Conservation (phyloP, 2,113 vertebrate genomes). For the Micromys minutus region DNA sequence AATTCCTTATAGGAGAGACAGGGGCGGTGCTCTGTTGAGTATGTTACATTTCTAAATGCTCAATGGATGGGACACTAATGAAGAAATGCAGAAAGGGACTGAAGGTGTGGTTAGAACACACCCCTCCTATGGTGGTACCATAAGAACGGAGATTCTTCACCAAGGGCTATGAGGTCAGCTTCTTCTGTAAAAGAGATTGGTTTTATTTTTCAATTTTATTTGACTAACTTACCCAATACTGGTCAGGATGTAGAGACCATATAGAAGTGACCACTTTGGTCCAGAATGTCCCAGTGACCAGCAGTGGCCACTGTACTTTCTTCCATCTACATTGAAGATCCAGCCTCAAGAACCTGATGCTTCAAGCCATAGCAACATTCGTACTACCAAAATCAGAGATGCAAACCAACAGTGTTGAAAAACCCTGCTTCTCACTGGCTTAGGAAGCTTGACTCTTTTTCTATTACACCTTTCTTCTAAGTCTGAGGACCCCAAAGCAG, state of each 20-base stretch:
- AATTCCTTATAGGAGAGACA: too few relatives aligned
- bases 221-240: not conserved
- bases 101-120: not conserved
- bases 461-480: not conserved
- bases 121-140: accelerated
- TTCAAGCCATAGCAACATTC: not conserved
- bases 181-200: not conserved
- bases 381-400: too few relatives aligned
- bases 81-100: not conserved
- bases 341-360: not conserved
- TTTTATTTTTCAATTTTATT: not conserved
- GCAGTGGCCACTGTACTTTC: not conserved
- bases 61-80: not conserved
- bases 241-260: not conserved
- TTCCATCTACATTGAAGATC: not conserved
- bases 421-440: not conserved
- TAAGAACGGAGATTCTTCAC: not conserved
- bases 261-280: not conserved
- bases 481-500: not conserved
- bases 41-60: not conserved
- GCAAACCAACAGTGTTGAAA: not conserved
- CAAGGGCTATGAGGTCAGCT: not conserved
- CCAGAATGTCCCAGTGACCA: not conserved
- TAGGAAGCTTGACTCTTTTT: not conserved
- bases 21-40: not conserved